These are phyloP conservation scores for Autographa gamma DNA, from an alignment of 2,888 invertebrate species.

Conservation along the genomic window DNA sequence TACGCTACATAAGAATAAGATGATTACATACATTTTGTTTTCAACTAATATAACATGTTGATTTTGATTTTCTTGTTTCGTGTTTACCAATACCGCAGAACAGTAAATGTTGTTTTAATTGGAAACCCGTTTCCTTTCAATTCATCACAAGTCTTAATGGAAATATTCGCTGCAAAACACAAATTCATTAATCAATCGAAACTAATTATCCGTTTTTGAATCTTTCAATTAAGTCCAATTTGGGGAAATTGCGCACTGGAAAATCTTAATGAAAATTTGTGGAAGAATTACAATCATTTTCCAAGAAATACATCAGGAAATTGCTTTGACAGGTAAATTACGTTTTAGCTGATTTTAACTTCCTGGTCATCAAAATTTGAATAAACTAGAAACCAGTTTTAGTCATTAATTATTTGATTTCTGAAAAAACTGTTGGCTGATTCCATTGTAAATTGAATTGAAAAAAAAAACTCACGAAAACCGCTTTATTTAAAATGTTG, in stretches of 20 bases:
- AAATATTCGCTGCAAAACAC: conserved; percentile 12
- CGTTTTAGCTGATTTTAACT: not conserved
- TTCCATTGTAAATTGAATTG: not conserved
- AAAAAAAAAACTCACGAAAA: not conserved
- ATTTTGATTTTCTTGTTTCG: not conserved
- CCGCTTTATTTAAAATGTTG: not conserved
- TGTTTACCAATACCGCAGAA: not conserved
- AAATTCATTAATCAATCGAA: conserved; percentile 24
- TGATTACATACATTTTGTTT: no score
- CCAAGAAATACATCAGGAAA: not conserved
- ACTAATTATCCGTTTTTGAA: conserved; percentile 11
- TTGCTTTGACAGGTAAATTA: not conserved
- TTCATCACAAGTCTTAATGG: conserved; percentile 1
- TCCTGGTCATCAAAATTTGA: not conserved
- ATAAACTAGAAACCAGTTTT: not conserved
- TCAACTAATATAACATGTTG: not conserved
- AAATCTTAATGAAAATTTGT: not conserved
- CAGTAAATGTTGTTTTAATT: conserved; percentile 7
- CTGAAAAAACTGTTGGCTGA: not conserved
- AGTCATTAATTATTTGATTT: not conserved
- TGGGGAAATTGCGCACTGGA: not conserved
- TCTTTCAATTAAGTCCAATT: conserved; percentile 5
- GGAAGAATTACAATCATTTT: not conserved
- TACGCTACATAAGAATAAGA: no score
- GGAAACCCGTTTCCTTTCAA: conserved; percentile 13